Base-by-base conservation (phyloP, 2,888 invertebrate species). In the Leucophenga montana region DNA sequence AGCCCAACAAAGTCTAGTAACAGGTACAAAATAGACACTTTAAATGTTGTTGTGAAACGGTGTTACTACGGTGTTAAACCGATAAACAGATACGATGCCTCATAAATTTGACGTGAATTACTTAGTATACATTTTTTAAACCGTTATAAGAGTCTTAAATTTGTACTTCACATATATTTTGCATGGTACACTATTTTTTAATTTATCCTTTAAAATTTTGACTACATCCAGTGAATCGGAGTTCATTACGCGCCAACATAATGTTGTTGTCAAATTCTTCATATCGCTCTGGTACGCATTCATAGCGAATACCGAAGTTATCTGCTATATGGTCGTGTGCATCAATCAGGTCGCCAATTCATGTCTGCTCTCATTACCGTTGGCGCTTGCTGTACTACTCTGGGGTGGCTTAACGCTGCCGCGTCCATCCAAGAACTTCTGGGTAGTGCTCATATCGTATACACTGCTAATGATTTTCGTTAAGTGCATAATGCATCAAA, bases 371-470 rank as follows among this genome's bases (percentile, higher is more conserved):
- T 97, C 98, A 0, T 91, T 98, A 61, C 97, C 97, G 0, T 89
- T 98, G 75, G 98, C 99, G 0, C 89, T 99, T 66, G 95, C 97
- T 94, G 96, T 97, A 13, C 97, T 99, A 87, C 91, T 97, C 68
- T 99, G 99, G 99, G 99, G 98, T 13, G 96, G 97, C 3, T 90
- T 99, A 13, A 95, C 96, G 1, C 94, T 98, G 79, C 99, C 99
- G 0, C 90, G 98, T 65, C 99, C 99, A 0, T 94, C 97, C 1
- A 99, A 98, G 90, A 95, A 95, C 0, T 99, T 98, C 89, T 99
- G 99, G 99, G 94, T 99, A 72, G 95, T 97, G 1, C 91, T 98
- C 72, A 99, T 99, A 78, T 97, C 98, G 0, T 99, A 99, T 85
- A 97, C 97, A 0, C 97, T 99, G 92, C 95, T 95, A 3, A 94